Evolutionary conservation across 2,113 vertebrate species (phyloP), one percentile per base, ranked within the genome.

Genomic region (Cranoglanis bouderius): DNA sequence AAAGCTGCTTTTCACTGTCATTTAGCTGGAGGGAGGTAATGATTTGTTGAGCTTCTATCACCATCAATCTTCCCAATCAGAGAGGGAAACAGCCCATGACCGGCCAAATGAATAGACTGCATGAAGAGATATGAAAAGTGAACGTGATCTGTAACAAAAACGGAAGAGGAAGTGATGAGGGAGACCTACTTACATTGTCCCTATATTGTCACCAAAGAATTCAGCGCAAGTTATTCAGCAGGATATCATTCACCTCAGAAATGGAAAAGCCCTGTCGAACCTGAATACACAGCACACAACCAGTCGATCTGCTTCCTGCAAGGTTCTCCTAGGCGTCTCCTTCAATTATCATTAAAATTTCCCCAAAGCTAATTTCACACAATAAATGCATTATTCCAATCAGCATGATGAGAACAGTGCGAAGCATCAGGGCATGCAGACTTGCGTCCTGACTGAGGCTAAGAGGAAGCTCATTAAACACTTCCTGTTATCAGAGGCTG

Each of bases 321-420:
- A 49, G 21, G 51, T 81, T 85, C 35, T 55, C 81, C 55, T 63
- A 26, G 63, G 65, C 21, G 35, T 88, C 74, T 65, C 35, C 46
- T 92, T 93, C 61, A 81, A 90, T 94, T 87, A 90, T 88, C 88
- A 94, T 93, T 90, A 90, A 89, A 91, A 86, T 72, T 75, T 85
- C 86, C 81, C 84, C 88, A 21, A 94, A 92, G 63, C 91, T 90
- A 91, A 94, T 93, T 94, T 92, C 90, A 93, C 57, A 51, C 92
- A 90, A 90, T 93, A 93, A 94, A 93, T 92, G 87, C 92, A 93
- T 93, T 93, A 93, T 92, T 92, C 88, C 91, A 94, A 94, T 94
- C 92, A 94, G 92, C 78, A 0, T 93, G 94, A 95, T 92, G 88
- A 92, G 90, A 35, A 57, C 40, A 82, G 78, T 70, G 90, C 55